phyloP scores from a whole-genome alignment of 2,113 vertebrate species.

The Dermatemys mawii region DNA sequence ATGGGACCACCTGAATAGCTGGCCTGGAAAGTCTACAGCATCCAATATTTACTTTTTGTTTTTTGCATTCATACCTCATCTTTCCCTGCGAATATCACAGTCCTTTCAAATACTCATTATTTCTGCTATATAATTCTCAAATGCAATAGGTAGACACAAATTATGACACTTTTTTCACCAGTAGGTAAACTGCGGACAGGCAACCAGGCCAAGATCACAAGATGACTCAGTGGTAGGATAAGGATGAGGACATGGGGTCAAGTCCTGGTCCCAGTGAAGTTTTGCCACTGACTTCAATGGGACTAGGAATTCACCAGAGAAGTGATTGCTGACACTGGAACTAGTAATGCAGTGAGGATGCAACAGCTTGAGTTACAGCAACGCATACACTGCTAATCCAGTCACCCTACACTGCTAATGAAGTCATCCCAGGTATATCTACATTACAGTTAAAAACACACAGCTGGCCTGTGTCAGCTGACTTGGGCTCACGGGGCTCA shows the following conservation, averaged over 20 bases:
- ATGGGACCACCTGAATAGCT: slow-evolving; percentile 49
- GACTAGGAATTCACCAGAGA: not conserved
- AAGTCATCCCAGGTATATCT: not conserved
- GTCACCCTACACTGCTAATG: not conserved
- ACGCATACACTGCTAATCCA: not conserved
- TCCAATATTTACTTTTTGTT: not conserved
- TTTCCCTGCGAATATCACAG: accelerated
- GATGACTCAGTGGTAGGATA: accelerated
- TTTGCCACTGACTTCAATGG: not conserved
- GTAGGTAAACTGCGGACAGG: not conserved
- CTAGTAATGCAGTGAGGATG: not conserved
- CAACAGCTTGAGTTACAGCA: not conserved
- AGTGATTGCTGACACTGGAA: not conserved
- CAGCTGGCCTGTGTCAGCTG: not conserved
- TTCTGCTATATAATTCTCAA: accelerated
- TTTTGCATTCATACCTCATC: not conserved
- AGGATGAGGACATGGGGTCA: not conserved
- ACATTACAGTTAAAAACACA: not conserved
- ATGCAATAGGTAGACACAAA: not conserved
- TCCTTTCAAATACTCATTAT: not conserved
- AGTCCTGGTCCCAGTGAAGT: not conserved
- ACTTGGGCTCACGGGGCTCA: not conserved
- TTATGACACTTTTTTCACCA: too few relatives aligned
- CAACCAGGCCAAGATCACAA: not conserved
- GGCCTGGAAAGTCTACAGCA: slow-evolving; percentile 31